Evolutionary conservation across 1,140 invertebrate species (phyloP).

Genomic region (Adelges cooleyi): DNA sequence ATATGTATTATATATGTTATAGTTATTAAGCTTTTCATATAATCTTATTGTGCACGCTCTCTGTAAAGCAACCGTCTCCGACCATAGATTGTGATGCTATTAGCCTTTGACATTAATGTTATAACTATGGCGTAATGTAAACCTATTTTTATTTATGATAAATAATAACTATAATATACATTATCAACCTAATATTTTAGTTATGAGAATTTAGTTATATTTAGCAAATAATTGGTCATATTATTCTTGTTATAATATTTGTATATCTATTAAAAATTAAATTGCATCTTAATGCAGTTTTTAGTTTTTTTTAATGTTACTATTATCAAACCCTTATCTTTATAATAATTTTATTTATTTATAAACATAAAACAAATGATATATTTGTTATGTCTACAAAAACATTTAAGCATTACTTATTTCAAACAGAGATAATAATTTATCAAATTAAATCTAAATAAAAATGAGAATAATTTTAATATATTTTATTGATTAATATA

Average conservation of each 20-base stretch:
- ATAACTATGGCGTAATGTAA: background rate
- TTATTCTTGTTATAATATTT: slow-evolving; percentile 25
- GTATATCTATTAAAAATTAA: background rate
- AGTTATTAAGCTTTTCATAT: slow-evolving; percentile 21
- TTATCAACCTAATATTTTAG: slow-evolving; percentile 6
- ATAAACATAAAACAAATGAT: too few relatives aligned
- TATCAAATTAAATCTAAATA: too few relatives aligned
- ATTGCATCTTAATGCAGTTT: too few relatives aligned
- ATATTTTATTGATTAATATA: too few relatives aligned
- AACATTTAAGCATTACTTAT: too few relatives aligned
- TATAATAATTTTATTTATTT: too few relatives aligned
- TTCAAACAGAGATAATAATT: too few relatives aligned
- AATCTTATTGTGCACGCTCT: slow-evolving; percentile 20
- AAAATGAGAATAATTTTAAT: too few relatives aligned
- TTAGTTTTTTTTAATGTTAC: too few relatives aligned
- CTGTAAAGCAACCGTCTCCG: background rate
- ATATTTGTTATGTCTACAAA: too few relatives aligned
- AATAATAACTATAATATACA: slow-evolving; percentile 9
- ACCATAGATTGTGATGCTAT: slow-evolving; percentile 2
- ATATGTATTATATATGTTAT: slow-evolving; percentile 19
- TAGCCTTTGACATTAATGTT: slow-evolving; percentile 1
- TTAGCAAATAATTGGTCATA: background rate
- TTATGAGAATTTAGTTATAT: slow-evolving; percentile 5
- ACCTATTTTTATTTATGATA: slow-evolving; percentile 3
- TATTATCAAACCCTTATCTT: too few relatives aligned